Evolutionary conservation across 2,113 vertebrate species (phyloP), one percentile per base, ranked within the genome.

Genomic region (Nymphicus hollandicus): DNA sequence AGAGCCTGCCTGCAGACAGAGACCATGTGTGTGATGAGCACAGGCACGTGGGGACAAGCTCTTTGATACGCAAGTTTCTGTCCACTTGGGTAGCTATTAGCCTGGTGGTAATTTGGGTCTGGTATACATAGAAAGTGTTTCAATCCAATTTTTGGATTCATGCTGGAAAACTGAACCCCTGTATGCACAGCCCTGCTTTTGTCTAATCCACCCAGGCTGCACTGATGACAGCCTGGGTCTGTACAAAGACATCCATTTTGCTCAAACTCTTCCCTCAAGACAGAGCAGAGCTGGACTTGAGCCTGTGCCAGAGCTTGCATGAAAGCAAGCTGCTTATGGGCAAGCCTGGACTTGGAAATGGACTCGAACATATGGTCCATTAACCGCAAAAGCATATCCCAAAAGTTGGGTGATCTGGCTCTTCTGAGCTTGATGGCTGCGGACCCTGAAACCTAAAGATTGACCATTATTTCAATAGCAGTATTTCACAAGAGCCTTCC

Each of bases 171-270:
- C 5, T 17, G 27, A 69, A 11, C 25, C 37, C 58, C 66, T 68
- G 13, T 24, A 61, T 0, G 2, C 77, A 84, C 83, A 91, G 91
- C 80, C 29, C 72, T 20, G 44, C 1, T 70, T 69, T 56, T 41
- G 46, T 87, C 22, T 35, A 31, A 66, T 52, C 50, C 28, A 39
- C 46, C 25, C 80, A 35, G 70, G 7, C 39, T n/a, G 41, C 6
- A 0, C 72, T 11, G 76, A 35, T 12, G 39, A 7, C 29, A 64
- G 93, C 66, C 90, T 63, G 73, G 41, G 24, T 41, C 82, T 73
- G 80, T 33, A 86, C 86, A 88, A 66, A 77, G 63, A 33, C 41
- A 66, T 50, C 71, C 83, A 61, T 88, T 96, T 35, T 80, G 76
- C 86, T 88, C 63, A 56, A 72, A 5, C 35, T 55, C 71, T 74